Conservation (phyloP, 2,888 invertebrate species). For the Onthophagus sagittarius region DNA sequence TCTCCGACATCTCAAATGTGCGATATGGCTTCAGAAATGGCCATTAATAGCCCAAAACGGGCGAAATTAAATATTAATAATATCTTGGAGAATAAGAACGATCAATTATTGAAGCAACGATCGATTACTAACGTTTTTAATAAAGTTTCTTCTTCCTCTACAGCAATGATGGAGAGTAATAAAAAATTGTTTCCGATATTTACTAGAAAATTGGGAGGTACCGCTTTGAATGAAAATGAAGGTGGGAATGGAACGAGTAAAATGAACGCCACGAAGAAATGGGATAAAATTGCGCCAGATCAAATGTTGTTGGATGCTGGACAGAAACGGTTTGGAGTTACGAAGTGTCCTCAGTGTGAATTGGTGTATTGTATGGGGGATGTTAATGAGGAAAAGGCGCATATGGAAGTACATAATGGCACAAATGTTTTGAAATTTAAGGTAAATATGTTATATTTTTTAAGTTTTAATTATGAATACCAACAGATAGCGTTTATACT, state of each 20-base stretch:
- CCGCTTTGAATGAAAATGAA: background rate
- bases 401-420: slow-evolving; percentile 69
- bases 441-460: slow-evolving; percentile 49
- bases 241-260: slow-evolving; percentile 16
- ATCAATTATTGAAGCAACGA: slow-evolving; percentile 34
- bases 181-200: slow-evolving; percentile 51
- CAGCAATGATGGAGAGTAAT: slow-evolving; percentile 15
- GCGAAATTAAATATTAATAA: slow-evolving; percentile 37
- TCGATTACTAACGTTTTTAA: slow-evolving; percentile 26
- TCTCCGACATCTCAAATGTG: slow-evolving; percentile 54
- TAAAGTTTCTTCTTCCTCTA: slow-evolving; percentile 25
- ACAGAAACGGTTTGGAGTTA: slow-evolving; percentile 74
- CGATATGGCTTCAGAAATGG: slow-evolving; percentile 51
- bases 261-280: slow-evolving; percentile 33
- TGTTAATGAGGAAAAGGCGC: slow-evolving; percentile 74
- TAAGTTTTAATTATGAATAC: too few species aligned
- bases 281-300: slow-evolving; percentile 53
- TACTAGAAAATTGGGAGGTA: slow-evolving; percentile 28
- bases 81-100: slow-evolving; percentile 33
- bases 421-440: slow-evolving; percentile 61
- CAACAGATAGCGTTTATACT: too few species aligned
- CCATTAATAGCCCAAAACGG: slow-evolving; percentile 50
- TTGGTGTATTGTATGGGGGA: slow-evolving; percentile 70
- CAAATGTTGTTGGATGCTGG: slow-evolving; percentile 83
- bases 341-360: slow-evolving; percentile 70